Percentiles rank a stretch among this genome's conserved stretches.
Conservation (phyloP, 2,888 invertebrate species). For the Dasysyrphus tricinctus region DNA sequence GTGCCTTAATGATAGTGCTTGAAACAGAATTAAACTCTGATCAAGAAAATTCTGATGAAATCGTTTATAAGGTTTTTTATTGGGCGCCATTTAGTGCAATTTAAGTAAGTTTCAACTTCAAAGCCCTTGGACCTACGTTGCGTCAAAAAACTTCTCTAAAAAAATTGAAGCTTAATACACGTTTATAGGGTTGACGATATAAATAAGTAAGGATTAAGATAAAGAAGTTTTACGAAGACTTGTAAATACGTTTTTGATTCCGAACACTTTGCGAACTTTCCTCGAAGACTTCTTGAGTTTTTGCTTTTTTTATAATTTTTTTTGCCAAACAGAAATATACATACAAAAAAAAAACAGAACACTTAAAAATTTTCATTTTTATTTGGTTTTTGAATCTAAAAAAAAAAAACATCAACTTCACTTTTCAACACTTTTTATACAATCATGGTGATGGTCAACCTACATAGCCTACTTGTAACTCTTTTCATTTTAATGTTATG, state of each 20-base stretch:
- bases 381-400: conserved; percentile 41
- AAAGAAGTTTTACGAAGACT: neutral
- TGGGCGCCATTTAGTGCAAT: too few species aligned
- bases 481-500: conserved; percentile 75
- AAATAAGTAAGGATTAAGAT: too few species aligned
- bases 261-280: conserved; percentile 11
- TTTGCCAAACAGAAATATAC: conserved; percentile 10
- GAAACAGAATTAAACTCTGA: too few species aligned
- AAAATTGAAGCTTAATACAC: too few species aligned
- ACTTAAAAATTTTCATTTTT: conserved; percentile 26
- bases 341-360: conserved; percentile 19
- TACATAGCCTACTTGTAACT: conserved; percentile 36
- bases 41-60: too few species aligned
- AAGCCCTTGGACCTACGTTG: too few species aligned
- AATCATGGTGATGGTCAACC: conserved; percentile 55
- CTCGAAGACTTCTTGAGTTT: neutral
- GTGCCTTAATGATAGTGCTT: too few species aligned
- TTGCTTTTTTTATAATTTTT: conserved; percentile 41
- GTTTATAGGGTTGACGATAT: too few species aligned
- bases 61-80: too few species aligned
- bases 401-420: neutral
- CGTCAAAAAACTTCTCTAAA: too few species aligned
- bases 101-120: too few species aligned
- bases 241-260: neutral
- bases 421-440: conserved; percentile 31